Base-by-base conservation (phyloP, 2,113 vertebrate species). In the Pteruthius melanotis region DNA sequence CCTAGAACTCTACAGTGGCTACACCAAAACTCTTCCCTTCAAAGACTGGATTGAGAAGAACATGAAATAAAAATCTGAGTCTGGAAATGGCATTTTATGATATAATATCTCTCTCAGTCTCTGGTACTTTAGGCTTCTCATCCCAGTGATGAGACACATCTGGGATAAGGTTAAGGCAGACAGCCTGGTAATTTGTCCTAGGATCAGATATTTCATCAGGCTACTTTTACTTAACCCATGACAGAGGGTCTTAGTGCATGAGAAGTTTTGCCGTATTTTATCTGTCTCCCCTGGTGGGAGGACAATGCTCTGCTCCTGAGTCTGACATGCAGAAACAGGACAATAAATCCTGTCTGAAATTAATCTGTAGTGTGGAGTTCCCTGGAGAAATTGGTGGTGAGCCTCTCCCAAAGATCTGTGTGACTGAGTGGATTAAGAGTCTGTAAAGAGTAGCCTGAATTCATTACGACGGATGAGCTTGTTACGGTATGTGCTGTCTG, bases 1-100 rank as follows among this genome's bases (percentile, higher is more conserved):
- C 80, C 98, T 98, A 33, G 97, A 98, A 84, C 99, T 99, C 64
- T 99, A 98, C 96, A 99, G 98, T 2, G 99, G 99, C 61, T 99
- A 99, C 94, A 99, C 99, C 45, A 98, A 98, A 88, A 98, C 98
- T 49, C 94, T 98, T 88, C 98, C 98, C 71, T 99, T 99, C 94
- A 99, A 98, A 98, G 98, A 99, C 98, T 99, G 99, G 99, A 98
- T 99, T 66, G 98, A 99, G 92, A 98, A 96, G 82, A 98, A 99
- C 87, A 98, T 99, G 98, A 99, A 99, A 96, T 99, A 98, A 98
- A 93, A 76, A 22, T 28, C 23, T 24, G 37, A 77, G 42, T 69
- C 39, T 15, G 33, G 23, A 94, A 92, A 93, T n/a, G 27, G 31
- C 20, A n/a, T 70, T 92, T 24, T 47, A 20, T 39, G 17, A 60